phyloP scores from a whole-genome alignment of 30 jellyfish, hydroid and myxozoan species.

The Phacellophora camtschatica region DNA sequence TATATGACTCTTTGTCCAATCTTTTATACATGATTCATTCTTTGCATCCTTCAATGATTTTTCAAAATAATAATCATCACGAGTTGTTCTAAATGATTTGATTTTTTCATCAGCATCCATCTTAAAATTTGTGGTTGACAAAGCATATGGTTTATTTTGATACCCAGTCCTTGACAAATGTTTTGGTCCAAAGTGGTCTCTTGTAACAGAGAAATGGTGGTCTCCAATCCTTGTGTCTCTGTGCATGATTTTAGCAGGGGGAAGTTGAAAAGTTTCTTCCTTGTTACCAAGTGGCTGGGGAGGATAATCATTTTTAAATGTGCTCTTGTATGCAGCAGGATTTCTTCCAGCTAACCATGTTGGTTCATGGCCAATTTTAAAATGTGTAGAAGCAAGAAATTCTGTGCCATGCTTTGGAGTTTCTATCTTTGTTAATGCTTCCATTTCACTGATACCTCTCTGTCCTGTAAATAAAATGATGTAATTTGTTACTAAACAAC shows the following conservation, averaged over 20 bases:
- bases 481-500: too few relatives aligned
- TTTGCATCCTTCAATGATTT: conserved; percentile 27
- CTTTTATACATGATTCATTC: conserved; percentile 7
- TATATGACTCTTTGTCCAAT: conserved; percentile 76
- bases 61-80: conserved; percentile 40
- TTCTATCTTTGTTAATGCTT: conserved; percentile 22
- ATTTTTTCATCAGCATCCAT: conserved; percentile 84
- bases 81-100: conserved; percentile 73
- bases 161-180: conserved; percentile 18
- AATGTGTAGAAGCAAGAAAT: conserved; percentile 69
- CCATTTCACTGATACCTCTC: background rate
- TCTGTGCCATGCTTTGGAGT: conserved; percentile 62
- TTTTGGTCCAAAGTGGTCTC: conserved; percentile 70
- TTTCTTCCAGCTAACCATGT: conserved; percentile 43
- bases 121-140: conserved; percentile 78
- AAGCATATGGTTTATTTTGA: conserved; percentile 57
- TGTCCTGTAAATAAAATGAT: background rate
- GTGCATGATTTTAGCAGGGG: conserved; percentile 84
- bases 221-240: conserved; percentile 42
- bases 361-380: conserved; percentile 77
- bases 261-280: conserved; percentile 49
- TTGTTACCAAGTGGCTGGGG: conserved; percentile 36
- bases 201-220: conserved; percentile 63
- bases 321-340: conserved; percentile 72
- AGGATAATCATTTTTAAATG: conserved; percentile 76